A percentile compares a stretch with the other conserved stretches of the same genome.
Evolutionary conservation across 1,140 invertebrate genomes (phyloP).

Genomic region (Stegodyphus dumicola): DNA sequence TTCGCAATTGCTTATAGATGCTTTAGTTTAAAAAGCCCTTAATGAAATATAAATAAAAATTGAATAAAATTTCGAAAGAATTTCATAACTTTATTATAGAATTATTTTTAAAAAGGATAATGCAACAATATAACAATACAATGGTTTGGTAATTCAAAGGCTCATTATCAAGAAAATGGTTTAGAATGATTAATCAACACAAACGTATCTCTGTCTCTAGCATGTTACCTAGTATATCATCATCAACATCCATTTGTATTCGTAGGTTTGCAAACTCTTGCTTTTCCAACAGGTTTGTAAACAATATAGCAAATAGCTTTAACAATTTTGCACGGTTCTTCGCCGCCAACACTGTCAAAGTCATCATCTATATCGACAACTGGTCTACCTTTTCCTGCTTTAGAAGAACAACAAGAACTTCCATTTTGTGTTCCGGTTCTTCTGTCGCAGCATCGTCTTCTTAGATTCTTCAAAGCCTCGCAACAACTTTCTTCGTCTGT

Average conservation of each 20-base stretch:
- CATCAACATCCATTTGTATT: slow-evolving; percentile 44
- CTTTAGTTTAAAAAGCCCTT: too few relatives aligned
- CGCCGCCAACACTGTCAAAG: neutral
- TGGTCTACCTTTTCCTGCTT: neutral
- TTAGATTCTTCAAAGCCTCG: slow-evolving; percentile 23
- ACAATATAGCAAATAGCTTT: slow-evolving; percentile 59
- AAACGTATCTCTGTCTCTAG: too few relatives aligned
- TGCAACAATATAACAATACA: too few relatives aligned
- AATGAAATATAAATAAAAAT: too few relatives aligned
- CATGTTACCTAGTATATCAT: neutral
- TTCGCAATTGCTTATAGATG: too few relatives aligned
- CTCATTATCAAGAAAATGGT: too few relatives aligned
- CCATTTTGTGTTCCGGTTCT: neutral
- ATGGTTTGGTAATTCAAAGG: too few relatives aligned
- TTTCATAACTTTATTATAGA: too few relatives aligned
- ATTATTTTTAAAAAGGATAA: too few relatives aligned
- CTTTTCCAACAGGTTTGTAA: slow-evolving; percentile 53
- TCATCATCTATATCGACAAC: slow-evolving; percentile 24
- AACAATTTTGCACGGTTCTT: slow-evolving; percentile 44
- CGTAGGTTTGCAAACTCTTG: slow-evolving; percentile 50
- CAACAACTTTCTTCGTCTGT: slow-evolving; percentile 13
- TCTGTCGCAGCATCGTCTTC: slow-evolving; percentile 30
- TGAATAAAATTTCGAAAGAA: too few relatives aligned
- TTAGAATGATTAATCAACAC: too few relatives aligned
- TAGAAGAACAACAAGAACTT: slow-evolving; percentile 28